These are phyloP conservation scores for Alosa alosa DNA, from an alignment of 2,113 vertebrate genomes.

Conservation along the genomic window DNA sequence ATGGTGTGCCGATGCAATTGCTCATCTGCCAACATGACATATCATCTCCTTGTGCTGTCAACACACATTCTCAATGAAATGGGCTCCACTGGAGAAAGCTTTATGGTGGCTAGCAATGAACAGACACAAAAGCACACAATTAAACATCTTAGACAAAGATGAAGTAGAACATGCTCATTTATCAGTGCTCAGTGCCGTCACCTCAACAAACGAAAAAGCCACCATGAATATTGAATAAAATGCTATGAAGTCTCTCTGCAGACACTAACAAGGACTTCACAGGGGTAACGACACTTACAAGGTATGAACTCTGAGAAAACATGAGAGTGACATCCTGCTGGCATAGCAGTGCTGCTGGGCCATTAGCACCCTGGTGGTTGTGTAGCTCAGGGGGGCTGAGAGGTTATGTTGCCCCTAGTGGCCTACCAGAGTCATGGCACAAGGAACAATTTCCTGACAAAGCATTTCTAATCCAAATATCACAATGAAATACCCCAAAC, in stretches of 20 bases:
- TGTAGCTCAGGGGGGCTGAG: neutral
- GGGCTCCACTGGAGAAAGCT: neutral
- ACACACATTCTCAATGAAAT: neutral
- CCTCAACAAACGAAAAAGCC: no score
- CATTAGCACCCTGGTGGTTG: neutral
- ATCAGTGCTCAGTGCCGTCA: neutral
- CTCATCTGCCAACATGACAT: neutral
- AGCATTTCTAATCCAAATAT: constrained; percentile 39
- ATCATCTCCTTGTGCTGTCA: neutral
- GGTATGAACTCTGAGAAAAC: no score
- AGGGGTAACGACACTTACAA: no score
- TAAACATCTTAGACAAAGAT: neutral
- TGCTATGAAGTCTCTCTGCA: no score
- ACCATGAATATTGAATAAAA: no score
- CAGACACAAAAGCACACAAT: neutral
- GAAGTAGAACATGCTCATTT: neutral
- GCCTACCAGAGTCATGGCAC: neutral
- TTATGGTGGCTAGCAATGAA: neutral
- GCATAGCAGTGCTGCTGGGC: neutral
- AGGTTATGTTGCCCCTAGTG: constrained; percentile 28
- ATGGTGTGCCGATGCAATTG: neutral
- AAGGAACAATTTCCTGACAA: neutral
- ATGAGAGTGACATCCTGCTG: neutral
- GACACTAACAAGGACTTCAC: no score
- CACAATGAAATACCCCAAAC: constrained; percentile 35